Conservation (phyloP, 2,888 invertebrate genomes). For the Alloplasta piceator region DNA sequence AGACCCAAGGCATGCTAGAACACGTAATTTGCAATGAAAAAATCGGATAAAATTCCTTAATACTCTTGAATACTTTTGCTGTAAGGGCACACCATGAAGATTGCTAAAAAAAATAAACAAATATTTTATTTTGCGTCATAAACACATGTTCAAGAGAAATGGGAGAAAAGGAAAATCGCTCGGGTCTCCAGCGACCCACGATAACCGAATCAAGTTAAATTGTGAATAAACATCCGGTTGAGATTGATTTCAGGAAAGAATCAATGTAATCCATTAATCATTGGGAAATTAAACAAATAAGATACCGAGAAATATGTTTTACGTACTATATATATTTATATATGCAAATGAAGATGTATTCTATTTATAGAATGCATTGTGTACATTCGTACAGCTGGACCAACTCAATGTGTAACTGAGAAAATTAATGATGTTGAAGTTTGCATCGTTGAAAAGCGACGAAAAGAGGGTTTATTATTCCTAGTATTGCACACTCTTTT, state of each 20-base stretch:
- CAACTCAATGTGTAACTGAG: constrained; percentile 27
- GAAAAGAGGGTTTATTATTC: background rate
- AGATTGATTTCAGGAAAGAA: too few species aligned
- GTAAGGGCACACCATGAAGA: too few species aligned
- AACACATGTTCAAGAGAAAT: background rate
- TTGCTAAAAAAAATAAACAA: too few species aligned
- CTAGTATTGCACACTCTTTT: background rate
- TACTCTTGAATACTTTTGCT: too few species aligned
- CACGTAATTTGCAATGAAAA: too few species aligned
- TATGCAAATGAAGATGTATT: constrained; percentile 13
- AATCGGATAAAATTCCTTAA: too few species aligned
- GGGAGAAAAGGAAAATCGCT: too few species aligned
- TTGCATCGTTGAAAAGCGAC: background rate
- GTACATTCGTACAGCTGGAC: constrained; percentile 52
- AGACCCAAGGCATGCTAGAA: too few species aligned
- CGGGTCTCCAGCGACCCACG: too few species aligned
- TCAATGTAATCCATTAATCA: too few species aligned
- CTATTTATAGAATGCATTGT: constrained; percentile 51
- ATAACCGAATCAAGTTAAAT: too few species aligned
- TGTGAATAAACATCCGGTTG: background rate
- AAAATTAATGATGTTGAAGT: background rate
- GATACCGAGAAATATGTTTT: background rate
- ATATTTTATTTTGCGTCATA: too few species aligned
- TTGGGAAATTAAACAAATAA: background rate
- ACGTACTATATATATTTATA: background rate